Evolutionary conservation across 2,888 invertebrate species (phyloP).

Genomic region (Drosophila birchii): DNA sequence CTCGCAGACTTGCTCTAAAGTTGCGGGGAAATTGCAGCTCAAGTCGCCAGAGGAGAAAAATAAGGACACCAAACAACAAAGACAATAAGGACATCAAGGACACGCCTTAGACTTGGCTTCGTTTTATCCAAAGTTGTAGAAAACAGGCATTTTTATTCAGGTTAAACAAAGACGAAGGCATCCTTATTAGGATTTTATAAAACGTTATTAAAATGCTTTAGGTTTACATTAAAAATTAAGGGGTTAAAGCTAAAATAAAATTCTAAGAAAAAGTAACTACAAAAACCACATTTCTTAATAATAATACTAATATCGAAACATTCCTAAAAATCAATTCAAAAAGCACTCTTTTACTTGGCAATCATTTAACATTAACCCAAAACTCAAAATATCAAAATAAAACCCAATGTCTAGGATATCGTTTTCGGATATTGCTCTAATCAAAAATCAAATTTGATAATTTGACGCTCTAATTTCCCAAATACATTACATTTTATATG

Average conservation of each 20-base stretch:
- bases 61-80: constrained; percentile 20
- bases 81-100: constrained; percentile 22
- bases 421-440: constrained; percentile 8
- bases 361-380: neutral
- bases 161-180: neutral
- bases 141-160: constrained; percentile 12
- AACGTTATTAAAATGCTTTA: neutral
- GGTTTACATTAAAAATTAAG: too few species aligned
- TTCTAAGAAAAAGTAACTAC: neutral
- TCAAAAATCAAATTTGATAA: neutral
- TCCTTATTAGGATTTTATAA: constrained; percentile 13
- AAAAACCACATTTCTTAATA: neutral
- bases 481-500: constrained; percentile 6
- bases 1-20: constrained; percentile 25
- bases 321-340: neutral
- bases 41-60: constrained; percentile 26
- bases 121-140: constrained; percentile 1
- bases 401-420: neutral
- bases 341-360: neutral
- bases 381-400: neutral
- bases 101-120: constrained; percentile 14
- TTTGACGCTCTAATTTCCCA: constrained; percentile 16
- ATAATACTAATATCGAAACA: rapidly evolving
- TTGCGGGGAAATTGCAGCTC: constrained; percentile 34
- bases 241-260: neutral